Evolutionary conservation across 2,888 invertebrate species (phyloP).

Genomic region (Temnothorax rugatulus): DNA sequence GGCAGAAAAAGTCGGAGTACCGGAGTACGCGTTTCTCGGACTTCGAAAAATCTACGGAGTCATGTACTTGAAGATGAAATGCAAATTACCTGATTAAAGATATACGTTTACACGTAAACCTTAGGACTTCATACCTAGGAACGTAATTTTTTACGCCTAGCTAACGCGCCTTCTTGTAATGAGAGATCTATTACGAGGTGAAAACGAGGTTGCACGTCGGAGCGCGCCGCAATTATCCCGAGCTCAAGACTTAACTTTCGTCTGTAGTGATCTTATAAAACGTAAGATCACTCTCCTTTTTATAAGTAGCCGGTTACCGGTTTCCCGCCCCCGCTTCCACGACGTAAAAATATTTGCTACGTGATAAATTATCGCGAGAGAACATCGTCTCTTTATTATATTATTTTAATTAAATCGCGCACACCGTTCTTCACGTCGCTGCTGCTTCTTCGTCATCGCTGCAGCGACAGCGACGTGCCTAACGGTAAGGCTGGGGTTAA

Average conservation of each 20-base stretch:
- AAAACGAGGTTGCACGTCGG: constrained; percentile 3
- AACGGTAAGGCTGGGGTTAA: constrained; percentile 16
- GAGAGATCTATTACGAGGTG: neutral
- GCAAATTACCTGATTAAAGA: neutral
- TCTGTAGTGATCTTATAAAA: constrained; percentile 11
- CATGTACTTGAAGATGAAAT: neutral
- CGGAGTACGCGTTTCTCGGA: neutral
- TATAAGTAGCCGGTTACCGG: neutral
- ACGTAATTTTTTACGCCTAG: neutral
- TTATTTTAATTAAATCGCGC: constrained; percentile 34
- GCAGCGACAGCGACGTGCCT: neutral
- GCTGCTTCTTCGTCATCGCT: neutral
- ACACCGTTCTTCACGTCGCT: neutral
- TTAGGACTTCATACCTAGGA: neutral
- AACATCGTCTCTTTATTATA: neutral
- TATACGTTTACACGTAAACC: neutral
- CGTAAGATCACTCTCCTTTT: neutral
- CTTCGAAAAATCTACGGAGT: neutral
- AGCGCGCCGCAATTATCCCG: constrained; percentile 16
- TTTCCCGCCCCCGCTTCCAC: neutral
- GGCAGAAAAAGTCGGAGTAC: neutral
- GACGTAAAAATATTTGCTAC: neutral
- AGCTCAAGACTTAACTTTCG: constrained; percentile 26
- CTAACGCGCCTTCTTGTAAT: neutral
- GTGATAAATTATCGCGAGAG: constrained; percentile 10